A percentile compares a stretch with the other conserved stretches of the same genome.
Evolutionary conservation across 2,888 invertebrate species (phyloP).

Genomic region (Pheosia tremula): DNA sequence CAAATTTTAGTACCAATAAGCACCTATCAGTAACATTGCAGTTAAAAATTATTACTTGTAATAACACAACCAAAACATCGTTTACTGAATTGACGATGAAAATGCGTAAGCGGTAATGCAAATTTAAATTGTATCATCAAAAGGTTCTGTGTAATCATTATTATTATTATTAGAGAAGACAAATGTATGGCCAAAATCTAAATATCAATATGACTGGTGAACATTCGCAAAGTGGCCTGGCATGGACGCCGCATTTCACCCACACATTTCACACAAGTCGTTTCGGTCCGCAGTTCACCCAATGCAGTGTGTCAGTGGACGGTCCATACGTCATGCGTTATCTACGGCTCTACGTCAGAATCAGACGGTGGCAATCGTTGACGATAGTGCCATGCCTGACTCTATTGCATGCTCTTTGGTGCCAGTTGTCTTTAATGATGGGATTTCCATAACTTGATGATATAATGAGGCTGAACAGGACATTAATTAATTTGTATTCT

Average conservation of each 20-base stretch:
- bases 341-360: slow-evolving; percentile 71
- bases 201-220: background rate
- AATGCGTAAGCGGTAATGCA: too few relatives aligned
- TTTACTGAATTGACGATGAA: too few relatives aligned
- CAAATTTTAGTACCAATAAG: too few relatives aligned
- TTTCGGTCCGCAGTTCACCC: slow-evolving; percentile 55
- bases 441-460: slow-evolving; percentile 2
- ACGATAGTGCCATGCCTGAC: slow-evolving; percentile 43
- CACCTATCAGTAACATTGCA: too few relatives aligned
- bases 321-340: slow-evolving; percentile 72
- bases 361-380: slow-evolving; percentile 50
- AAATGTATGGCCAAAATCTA: background rate
- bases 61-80: too few relatives aligned
- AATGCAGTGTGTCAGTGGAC: slow-evolving; percentile 43
- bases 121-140: too few relatives aligned
- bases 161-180: background rate
- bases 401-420: background rate
- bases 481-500: too few relatives aligned
- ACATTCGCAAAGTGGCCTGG: background rate
- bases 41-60: too few relatives aligned
- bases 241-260: background rate
- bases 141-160: background rate
- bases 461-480: too few relatives aligned
- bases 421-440: background rate
- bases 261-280: slow-evolving; percentile 4